phyloP scores from a whole-genome alignment of 2,888 invertebrate species.

The Panzeria rudis region DNA sequence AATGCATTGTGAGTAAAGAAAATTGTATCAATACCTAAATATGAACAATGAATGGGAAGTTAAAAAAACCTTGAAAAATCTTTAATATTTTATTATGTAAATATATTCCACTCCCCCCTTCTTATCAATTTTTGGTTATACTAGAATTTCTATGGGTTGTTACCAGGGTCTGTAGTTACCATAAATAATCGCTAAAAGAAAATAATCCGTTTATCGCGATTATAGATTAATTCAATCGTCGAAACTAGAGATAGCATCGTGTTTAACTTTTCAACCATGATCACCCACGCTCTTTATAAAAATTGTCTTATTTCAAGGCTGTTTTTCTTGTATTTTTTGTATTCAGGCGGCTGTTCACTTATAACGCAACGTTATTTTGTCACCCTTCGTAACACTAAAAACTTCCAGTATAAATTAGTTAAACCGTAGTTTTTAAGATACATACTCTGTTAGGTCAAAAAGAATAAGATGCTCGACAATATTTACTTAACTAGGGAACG shows the following conservation, averaged over 20 bases:
- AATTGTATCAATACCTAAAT: neutral
- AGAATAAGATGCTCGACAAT: too few species aligned
- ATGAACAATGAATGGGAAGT: neutral
- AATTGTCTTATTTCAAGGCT: too few species aligned
- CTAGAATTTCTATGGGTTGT: neutral
- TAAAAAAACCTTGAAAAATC: too few species aligned
- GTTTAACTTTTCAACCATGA: neutral
- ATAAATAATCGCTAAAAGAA: neutral
- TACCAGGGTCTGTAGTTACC: neutral
- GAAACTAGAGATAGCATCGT: neutral
- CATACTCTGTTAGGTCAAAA: too few species aligned
- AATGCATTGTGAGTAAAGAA: conserved; percentile 90
- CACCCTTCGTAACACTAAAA: too few species aligned
- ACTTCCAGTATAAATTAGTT: too few species aligned
- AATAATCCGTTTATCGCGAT: neutral
- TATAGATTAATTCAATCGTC: neutral
- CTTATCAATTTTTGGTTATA: neutral
- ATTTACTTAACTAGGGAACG: too few species aligned
- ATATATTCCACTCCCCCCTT: neutral
- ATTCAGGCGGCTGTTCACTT: too few species aligned
- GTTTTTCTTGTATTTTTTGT: too few species aligned
- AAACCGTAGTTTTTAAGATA: too few species aligned
- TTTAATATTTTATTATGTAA: neutral
- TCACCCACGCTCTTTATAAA: too few species aligned
- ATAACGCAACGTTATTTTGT: too few species aligned